These are phyloP conservation scores for Pogonophryne albipinna DNA, from an alignment of 2,797 vertebrate genomes.

Conservation along the genomic window DNA sequence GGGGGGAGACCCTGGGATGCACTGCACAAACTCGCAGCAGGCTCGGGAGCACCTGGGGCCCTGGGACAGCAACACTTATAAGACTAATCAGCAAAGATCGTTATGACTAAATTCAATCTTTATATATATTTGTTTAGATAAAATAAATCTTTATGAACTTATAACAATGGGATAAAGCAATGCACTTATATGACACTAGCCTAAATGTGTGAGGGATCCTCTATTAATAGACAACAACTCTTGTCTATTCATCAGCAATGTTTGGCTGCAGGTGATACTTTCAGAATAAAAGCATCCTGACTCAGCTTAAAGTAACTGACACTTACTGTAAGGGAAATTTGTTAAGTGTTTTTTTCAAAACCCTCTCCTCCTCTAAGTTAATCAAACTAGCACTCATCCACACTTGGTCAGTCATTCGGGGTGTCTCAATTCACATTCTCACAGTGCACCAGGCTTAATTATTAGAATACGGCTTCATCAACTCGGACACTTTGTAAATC, in stretches of 20 bases:
- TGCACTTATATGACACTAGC: not conserved
- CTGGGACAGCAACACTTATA: not conserved
- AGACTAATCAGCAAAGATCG: not conserved
- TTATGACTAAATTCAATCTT: not conserved
- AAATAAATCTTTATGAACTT: not conserved
- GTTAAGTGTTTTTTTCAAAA: not conserved
- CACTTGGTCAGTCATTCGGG: slow-evolving; percentile 2
- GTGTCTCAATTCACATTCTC: slow-evolving; percentile 9
- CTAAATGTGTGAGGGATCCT: not conserved
- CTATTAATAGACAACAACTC: not conserved
- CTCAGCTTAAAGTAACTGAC: not conserved
- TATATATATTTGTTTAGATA: not conserved
- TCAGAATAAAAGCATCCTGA: slow-evolving; percentile 1
- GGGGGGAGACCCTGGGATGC: slow-evolving; percentile 22
- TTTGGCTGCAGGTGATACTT: not conserved
- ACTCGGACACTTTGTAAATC: not conserved
- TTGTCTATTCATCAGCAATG: not conserved
- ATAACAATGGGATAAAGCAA: not conserved
- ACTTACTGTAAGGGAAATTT: not conserved
- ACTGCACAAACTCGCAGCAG: slow-evolving; percentile 36
- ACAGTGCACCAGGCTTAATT: not conserved
- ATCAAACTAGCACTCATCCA: not conserved
- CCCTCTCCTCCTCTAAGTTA: not conserved
- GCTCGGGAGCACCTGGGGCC: slow-evolving; percentile 15
- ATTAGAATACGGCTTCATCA: not conserved